Evolutionary conservation across 1,140 invertebrate species (phyloP).

Genomic region (Trinorchestia longiramus): DNA sequence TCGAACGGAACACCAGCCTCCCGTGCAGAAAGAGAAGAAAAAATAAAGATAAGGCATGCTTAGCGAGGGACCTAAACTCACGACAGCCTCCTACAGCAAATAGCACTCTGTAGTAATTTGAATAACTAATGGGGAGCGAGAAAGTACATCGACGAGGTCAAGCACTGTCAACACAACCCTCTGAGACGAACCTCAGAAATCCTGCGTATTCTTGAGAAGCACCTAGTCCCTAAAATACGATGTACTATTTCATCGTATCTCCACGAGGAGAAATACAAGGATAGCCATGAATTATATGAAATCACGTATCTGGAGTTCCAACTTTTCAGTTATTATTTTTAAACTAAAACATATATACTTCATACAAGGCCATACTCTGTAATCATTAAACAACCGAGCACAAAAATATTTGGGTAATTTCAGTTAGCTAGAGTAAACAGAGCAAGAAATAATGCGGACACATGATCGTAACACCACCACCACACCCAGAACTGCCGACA

Average conservation of each 20-base stretch:
- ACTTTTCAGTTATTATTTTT: background rate
- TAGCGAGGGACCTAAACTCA: background rate
- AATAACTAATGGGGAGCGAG: no score
- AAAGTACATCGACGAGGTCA: no score
- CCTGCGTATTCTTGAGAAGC: background rate
- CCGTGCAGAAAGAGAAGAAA: background rate
- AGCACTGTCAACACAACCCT: no score
- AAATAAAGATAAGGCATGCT: background rate
- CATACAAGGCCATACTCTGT: background rate
- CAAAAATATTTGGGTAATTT: background rate
- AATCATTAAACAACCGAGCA: background rate
- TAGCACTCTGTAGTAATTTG: no score
- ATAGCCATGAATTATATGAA: background rate
- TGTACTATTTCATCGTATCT: background rate
- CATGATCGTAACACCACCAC: background rate
- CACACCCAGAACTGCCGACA: background rate
- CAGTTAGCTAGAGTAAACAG: background rate
- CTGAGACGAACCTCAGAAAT: no score
- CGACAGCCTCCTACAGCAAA: no score
- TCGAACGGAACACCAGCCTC: background rate
- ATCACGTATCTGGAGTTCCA: background rate
- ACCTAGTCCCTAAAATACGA: background rate
- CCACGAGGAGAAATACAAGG: background rate
- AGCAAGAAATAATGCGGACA: background rate
- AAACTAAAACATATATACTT: background rate